A percentile compares a stretch with the other conserved stretches of the same genome.
phyloP scores from a whole-genome alignment of 2,113 vertebrate species.

The Rhea americana region DNA sequence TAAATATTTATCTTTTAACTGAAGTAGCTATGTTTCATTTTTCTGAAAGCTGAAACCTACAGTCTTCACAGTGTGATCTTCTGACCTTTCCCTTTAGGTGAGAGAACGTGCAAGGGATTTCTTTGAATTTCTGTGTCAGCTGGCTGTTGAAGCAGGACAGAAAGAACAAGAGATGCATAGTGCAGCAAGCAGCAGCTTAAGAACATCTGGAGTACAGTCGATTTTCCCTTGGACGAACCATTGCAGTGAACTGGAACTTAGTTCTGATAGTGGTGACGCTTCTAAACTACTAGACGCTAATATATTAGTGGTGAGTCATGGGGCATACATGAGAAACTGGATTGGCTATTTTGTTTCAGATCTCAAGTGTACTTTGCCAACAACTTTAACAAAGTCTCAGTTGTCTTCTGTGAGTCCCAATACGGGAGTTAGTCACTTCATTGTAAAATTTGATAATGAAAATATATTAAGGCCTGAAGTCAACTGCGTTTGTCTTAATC shows the following conservation, averaged over 20 bases:
- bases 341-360: constrained; percentile 87
- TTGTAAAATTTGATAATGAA: constrained; percentile 75
- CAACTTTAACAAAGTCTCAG: constrained; percentile 76
- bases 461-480: constrained; percentile 64
- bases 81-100: constrained; percentile 76
- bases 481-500: constrained; percentile 87
- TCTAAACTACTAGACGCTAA: constrained; percentile 68
- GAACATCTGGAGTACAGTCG: constrained; percentile 27
- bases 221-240: constrained; percentile 50
- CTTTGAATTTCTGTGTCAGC: constrained; percentile 86
- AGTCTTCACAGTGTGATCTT: background rate
- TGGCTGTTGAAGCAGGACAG: constrained; percentile 68
- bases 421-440: constrained; percentile 90
- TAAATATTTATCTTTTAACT: background rate
- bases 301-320: constrained; percentile 89
- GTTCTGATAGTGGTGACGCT: background rate
- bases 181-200: constrained; percentile 12
- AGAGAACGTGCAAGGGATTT: constrained; percentile 87
- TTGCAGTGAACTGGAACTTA: background rate
- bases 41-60: background rate
- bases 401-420: constrained; percentile 88
- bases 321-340: constrained; percentile 89
- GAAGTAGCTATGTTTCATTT: background rate
- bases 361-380: constrained; percentile 81
- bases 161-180: background rate